Base-by-base conservation (phyloP, 1,140 invertebrate species). In the Eubasilissa regina region DNA sequence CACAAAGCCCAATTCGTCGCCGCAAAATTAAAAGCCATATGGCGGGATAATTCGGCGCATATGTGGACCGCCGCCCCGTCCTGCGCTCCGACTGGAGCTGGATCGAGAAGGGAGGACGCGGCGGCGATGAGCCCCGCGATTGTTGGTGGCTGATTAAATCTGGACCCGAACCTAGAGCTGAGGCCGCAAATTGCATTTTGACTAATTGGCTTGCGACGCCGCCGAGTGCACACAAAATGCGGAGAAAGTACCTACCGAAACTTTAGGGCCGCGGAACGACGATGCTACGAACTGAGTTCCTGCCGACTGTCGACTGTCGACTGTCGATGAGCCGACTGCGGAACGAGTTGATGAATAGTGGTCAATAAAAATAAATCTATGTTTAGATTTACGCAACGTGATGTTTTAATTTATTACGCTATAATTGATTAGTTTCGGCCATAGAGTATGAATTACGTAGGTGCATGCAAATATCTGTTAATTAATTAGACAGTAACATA, bases 21-120 rank as follows among this genome's bases (percentile, higher is more conserved):
- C 81, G 79, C 81, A 56, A 83, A 83, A 83, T 83, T 83, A 83
- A 80, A 83, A 83, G 78, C 81, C 81, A 83, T 83, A 79, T 83
- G 81, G 81, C 81, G 74, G 79, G 80, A 83, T 83, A 83, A 83
- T 80, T 83, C 77, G 66, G 15, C 81, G 74, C 81, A 83, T 83
- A 83, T 83, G 81, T 25, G 76, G 35, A 45, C 70, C 48, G n/a
- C 66, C n/a, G 15, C 44, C 19, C 44, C 12, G 44, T 70, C 44
- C 66, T 48, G 11, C 11, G 48, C 60, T 64, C 60, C 60, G 58
- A 15, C 53, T 3, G 53, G 53, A 62, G 25, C 25, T 62, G 60
- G 60, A 25, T 43, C 60, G 19, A 21, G 19, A 21, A 64, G 60
- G 60, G 60, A 64, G 60, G 35, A 64, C 60, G 35, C 35, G 60